phyloP scores from a whole-genome alignment of 1,140 invertebrate genomes.

The Rhynchophorus ferrugineus region DNA sequence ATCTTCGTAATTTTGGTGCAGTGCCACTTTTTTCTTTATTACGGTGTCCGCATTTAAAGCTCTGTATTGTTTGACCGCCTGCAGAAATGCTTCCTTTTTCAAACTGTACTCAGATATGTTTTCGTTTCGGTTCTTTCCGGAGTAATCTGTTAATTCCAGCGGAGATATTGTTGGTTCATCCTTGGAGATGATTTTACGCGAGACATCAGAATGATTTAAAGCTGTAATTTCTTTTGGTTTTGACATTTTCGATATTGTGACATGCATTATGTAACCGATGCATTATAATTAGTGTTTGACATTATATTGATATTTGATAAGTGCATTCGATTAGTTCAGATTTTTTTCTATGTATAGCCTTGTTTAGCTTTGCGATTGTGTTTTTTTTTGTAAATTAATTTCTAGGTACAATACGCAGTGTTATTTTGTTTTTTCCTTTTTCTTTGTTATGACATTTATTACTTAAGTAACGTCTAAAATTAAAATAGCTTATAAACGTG shows the following conservation, averaged over 20 bases:
- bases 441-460: too few relatives aligned
- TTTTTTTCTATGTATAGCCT: too few relatives aligned
- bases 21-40: neutral
- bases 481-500: too few relatives aligned
- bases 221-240: neutral
- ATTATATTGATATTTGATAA: too few relatives aligned
- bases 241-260: neutral
- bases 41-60: neutral
- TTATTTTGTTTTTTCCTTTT: too few relatives aligned
- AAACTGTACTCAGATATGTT: neutral
- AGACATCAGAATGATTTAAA: neutral
- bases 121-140: neutral
- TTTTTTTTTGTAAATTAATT: too few relatives aligned
- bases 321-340: too few relatives aligned
- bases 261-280: too few relatives aligned
- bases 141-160: neutral
- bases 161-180: neutral
- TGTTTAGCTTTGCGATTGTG: too few relatives aligned
- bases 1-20: neutral
- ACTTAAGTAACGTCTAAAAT: too few relatives aligned
- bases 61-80: neutral
- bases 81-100: neutral
- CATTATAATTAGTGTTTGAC: too few relatives aligned
- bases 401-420: too few relatives aligned
- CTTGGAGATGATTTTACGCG: neutral